Base-by-base conservation (phyloP, 2,888 invertebrate genomes). In the Catocala nupta region DNA sequence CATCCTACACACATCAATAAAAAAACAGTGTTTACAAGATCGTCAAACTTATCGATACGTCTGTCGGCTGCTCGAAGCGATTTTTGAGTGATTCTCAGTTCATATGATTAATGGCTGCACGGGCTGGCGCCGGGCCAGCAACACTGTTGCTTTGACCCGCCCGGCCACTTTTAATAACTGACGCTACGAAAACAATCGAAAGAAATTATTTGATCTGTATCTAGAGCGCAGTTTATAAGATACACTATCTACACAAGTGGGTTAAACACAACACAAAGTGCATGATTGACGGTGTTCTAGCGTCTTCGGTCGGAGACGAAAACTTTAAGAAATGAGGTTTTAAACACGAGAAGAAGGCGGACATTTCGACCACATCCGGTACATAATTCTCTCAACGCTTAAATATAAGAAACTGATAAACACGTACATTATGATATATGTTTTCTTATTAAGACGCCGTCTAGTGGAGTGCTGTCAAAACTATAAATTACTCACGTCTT, bases 1-100 rank as follows among this genome's bases (percentile, higher is more conserved):
- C 70, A 63, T 68, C 59, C 66, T 70, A 72, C 68, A 58, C 33
- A 67, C 60, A 57, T 25, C 39, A 66, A 67, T 73, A 79, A 81
- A 77, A 69, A 39, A 63, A 55, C 66, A 65, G 69, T 90, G 89
- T 90, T 90, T 90, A 90, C 86, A 82, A 68, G 63, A 82, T 80
- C 86, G 80, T 85, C 86, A 83, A 81, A 86, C 77, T 85, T 84
- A 88, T 89, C 90, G 84, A 85, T 85, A 83, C 78, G 81, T 81
- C 80, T 80, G 86, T 84, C 82, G 73, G 76, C 76, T 64, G 65
- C 63, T 66, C 69, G 79, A 80, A 85, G 84, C 82, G 85, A 82
- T 88, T 83, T 83, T 81, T 87, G 88, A 90, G 88, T 87, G 90
- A 89, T 89, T 81, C 82, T 78, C 82, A 61, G 63, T 68, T 66